A percentile compares a stretch with the other conserved stretches of the same genome.
phyloP scores from a whole-genome alignment of 2,888 invertebrate species.

The Pheosia tremula region DNA sequence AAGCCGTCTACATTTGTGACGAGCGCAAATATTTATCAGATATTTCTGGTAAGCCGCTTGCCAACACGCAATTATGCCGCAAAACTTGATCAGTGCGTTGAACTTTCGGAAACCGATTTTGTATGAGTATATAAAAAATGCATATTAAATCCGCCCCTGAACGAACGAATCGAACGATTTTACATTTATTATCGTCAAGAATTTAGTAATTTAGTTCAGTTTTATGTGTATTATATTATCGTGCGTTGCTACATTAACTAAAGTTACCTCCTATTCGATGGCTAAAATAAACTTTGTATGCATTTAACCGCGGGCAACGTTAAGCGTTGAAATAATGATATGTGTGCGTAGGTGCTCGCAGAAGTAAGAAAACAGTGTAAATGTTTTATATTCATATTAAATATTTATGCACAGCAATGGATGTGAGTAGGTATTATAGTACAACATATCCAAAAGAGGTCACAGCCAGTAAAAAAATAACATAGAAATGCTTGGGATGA shows the following conservation, averaged over 20 bases:
- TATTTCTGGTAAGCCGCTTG: slow-evolving; percentile 58
- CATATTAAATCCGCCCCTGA: slow-evolving; percentile 18
- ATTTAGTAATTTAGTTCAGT: slow-evolving; percentile 5
- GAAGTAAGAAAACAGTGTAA: neutral
- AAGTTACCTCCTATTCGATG: slow-evolving; percentile 3
- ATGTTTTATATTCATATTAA: neutral
- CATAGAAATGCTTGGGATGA: neutral
- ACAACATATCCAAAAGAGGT: neutral
- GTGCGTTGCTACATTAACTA: slow-evolving; percentile 4
- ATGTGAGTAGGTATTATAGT: neutral
- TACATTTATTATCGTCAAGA: slow-evolving; percentile 8
- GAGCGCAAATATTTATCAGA: slow-evolving; percentile 64
- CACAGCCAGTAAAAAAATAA: neutral
- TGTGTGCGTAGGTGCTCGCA: neutral
- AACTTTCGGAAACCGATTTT: slow-evolving; percentile 43
- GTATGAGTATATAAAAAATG: slow-evolving; percentile 13
- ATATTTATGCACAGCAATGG: neutral
- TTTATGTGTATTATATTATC: neutral
- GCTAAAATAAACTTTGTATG: slow-evolving; percentile 11
- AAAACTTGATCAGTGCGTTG: slow-evolving; percentile 56
- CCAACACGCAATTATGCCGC: slow-evolving; percentile 45
- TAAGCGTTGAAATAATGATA: slow-evolving; percentile 17
- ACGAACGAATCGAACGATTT: slow-evolving; percentile 12
- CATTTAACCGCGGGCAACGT: slow-evolving; percentile 15
- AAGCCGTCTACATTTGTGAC: slow-evolving; percentile 38